Percentiles rank a stretch among this genome's conserved stretches.
phyloP scores from a whole-genome alignment of 1,140 invertebrate genomes.

The honey bee (Apis mellifera) region Amel_HAv3.1 CM009931.2:6295501-6296000 shows the following conservation, averaged over 20 bases:
- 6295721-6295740: neutral
- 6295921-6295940: neutral
- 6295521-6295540: conserved; percentile 65
- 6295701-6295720: neutral
- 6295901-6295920: neutral
- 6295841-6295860: neutral
- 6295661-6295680: neutral
- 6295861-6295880: neutral
- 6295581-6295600: conserved; percentile 54
- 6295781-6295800: neutral
- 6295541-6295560: conserved; percentile 57
- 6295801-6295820: neutral
- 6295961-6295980: neutral
- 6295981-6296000: neutral
- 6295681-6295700: neutral
- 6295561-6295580: conserved; percentile 64
- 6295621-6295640: neutral
- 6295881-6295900: neutral
- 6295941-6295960: neutral
- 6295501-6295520: conserved; percentile 58
- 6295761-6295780: neutral
- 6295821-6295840: neutral
- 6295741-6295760: neutral
- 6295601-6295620: conserved; percentile 46
- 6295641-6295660: neutral